Evolutionary conservation across 2,797 vertebrate genomes (phyloP).

Genomic region (Danio tinwini): DNA sequence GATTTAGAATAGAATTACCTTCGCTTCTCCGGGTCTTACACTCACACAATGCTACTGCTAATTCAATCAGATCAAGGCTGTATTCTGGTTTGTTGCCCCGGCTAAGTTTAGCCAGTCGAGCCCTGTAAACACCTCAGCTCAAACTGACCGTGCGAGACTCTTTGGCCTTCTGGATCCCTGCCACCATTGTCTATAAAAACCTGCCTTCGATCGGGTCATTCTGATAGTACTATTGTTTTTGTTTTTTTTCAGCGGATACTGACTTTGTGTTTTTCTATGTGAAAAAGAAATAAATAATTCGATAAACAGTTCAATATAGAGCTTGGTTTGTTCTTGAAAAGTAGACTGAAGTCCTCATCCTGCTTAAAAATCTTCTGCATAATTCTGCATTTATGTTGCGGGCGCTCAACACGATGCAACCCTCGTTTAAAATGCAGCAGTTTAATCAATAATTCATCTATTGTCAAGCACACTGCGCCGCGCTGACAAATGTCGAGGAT

Average conservation of each 20-base stretch:
- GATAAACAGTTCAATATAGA: slow-evolving; percentile 11
- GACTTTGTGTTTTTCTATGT: not conserved
- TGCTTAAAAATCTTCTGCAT: not conserved
- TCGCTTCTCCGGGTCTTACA: slow-evolving; percentile 41
- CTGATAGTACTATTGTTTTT: slow-evolving; percentile 38
- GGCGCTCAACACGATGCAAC: slow-evolving; percentile 20
- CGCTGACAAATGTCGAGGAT: slow-evolving; percentile 50
- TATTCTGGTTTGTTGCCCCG: slow-evolving; percentile 29
- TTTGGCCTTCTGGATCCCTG: slow-evolving; percentile 12
- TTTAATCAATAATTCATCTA: slow-evolving; percentile 59
- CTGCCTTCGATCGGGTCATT: slow-evolving; percentile 22
- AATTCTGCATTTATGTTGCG: slow-evolving; percentile 38
- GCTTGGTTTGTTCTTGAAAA: not conserved
- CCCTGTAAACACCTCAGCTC: slow-evolving; percentile 12
- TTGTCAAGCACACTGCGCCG: slow-evolving; percentile 46
- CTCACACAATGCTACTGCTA: slow-evolving; percentile 46
- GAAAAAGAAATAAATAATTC: not conserved
- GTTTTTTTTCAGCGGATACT: slow-evolving; percentile 14
- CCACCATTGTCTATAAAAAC: slow-evolving; percentile 30
- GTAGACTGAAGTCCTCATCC: not conserved
- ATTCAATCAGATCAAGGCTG: slow-evolving; percentile 49
- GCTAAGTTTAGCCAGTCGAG: slow-evolving; percentile 35
- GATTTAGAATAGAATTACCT: slow-evolving; percentile 59
- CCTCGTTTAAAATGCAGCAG: slow-evolving; percentile 58
- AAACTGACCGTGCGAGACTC: slow-evolving; percentile 10